A percentile compares a stretch with the other conserved stretches of the same genome.
phyloP scores from a whole-genome alignment of 2,113 vertebrate species.

The Clinocottus analis region DNA sequence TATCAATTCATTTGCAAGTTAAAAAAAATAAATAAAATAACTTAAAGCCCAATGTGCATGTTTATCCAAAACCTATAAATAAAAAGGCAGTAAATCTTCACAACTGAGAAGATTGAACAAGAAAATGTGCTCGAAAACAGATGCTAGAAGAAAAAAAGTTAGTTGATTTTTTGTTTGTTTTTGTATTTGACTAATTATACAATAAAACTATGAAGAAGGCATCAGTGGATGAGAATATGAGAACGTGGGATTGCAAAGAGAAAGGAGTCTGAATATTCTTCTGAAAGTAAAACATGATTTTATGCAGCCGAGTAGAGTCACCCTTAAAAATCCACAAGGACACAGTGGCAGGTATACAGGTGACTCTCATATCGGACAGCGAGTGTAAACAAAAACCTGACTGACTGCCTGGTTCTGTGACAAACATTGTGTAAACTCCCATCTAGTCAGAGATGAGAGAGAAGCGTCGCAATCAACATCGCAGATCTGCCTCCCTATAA shows the following conservation, averaged over 20 bases:
- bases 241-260: background rate
- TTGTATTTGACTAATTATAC: background rate
- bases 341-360: constrained; percentile 13
- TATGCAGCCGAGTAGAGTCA: constrained; percentile 14
- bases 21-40: no score
- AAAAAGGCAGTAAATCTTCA: background rate
- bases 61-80: background rate
- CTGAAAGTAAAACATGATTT: constrained; percentile 36
- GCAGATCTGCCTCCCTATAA: constrained; percentile 72
- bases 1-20: background rate
- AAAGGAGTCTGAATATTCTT: background rate
- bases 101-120: background rate
- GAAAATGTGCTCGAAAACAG: background rate
- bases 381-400: constrained; percentile 42
- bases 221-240: background rate
- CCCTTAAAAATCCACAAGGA: constrained; percentile 38
- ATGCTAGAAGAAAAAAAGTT: no score
- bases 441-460: constrained; percentile 37
- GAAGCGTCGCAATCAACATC: constrained; percentile 62
- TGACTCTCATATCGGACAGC: constrained; percentile 18
- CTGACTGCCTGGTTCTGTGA: constrained; percentile 39
- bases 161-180: background rate
- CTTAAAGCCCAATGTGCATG: background rate
- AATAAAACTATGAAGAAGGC: background rate
- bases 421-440: constrained; percentile 45